Evolutionary conservation across 2,888 invertebrate genomes (phyloP).

Genomic region (Temnothorax unifasciatus): DNA sequence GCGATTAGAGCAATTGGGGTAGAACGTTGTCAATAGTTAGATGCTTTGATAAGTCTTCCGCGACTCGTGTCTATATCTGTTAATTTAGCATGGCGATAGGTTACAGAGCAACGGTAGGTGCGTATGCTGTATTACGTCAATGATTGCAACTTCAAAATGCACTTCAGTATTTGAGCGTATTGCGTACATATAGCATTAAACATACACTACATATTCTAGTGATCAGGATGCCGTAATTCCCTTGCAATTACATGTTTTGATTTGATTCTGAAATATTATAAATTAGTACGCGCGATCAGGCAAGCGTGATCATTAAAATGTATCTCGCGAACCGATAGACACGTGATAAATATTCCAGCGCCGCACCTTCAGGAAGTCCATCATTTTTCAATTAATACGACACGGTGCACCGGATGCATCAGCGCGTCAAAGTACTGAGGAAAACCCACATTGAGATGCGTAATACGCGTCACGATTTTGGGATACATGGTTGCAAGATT

Average conservation of each 20-base stretch:
- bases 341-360: constrained; percentile 1
- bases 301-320: constrained; percentile 7
- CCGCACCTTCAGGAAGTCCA: constrained; percentile 20
- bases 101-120: background rate
- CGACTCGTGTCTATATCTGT: constrained; percentile 21
- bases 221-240: background rate
- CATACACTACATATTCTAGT: background rate
- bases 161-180: background rate
- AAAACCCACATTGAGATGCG: constrained; percentile 52
- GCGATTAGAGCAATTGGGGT: constrained; percentile 40
- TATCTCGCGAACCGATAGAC: background rate
- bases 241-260: background rate
- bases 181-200: background rate
- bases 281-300: background rate
- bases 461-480: constrained; percentile 63
- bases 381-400: constrained; percentile 51
- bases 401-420: constrained; percentile 19
- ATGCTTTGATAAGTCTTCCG: constrained; percentile 31
- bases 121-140: background rate
- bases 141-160: background rate
- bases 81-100: constrained; percentile 11
- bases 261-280: background rate
- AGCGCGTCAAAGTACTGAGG: constrained; percentile 25
- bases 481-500: constrained; percentile 70
- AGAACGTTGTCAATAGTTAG: constrained; percentile 29